phyloP scores from a whole-genome alignment of 2,888 invertebrate genomes.

The Epistrophe eligans region DNA sequence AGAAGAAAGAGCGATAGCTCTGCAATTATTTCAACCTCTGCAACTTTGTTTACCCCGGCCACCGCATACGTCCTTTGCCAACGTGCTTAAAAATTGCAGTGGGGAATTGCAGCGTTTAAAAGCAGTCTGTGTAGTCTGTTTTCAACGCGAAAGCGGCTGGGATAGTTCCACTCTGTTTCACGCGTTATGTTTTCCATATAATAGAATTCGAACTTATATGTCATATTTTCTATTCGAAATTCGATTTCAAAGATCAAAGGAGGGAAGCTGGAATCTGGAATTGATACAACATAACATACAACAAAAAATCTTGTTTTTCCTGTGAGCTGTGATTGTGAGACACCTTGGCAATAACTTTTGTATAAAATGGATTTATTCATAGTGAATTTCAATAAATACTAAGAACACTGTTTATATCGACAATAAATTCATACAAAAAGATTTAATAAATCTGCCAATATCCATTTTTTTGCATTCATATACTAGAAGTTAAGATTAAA shows the following conservation, averaged over 20 bases:
- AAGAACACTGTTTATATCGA: neutral
- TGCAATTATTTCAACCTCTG: too few species aligned
- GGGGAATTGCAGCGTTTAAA: too few species aligned
- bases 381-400: slow-evolving; percentile 17
- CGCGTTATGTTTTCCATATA: neutral
- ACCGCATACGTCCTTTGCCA: too few species aligned
- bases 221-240: slow-evolving; percentile 5
- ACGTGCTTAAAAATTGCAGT: too few species aligned
- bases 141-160: too few species aligned
- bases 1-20: too few species aligned
- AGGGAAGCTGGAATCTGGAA: neutral
- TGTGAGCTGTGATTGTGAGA: slow-evolving; percentile 18
- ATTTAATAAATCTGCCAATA: neutral
- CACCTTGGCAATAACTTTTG: slow-evolving; percentile 48
- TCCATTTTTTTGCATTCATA: neutral
- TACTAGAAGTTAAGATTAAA: neutral
- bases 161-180: neutral
- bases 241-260: neutral
- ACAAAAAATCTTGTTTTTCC: slow-evolving; percentile 68
- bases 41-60: too few species aligned
- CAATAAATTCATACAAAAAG: neutral
- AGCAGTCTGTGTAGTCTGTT: too few species aligned
- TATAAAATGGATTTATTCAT: slow-evolving; percentile 33
- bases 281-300: neutral
- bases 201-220: slow-evolving; percentile 16